Base-by-base conservation (phyloP, 53 echinoderm and acorn worm genomes). In the Hippasteria phrygiana region DNA sequence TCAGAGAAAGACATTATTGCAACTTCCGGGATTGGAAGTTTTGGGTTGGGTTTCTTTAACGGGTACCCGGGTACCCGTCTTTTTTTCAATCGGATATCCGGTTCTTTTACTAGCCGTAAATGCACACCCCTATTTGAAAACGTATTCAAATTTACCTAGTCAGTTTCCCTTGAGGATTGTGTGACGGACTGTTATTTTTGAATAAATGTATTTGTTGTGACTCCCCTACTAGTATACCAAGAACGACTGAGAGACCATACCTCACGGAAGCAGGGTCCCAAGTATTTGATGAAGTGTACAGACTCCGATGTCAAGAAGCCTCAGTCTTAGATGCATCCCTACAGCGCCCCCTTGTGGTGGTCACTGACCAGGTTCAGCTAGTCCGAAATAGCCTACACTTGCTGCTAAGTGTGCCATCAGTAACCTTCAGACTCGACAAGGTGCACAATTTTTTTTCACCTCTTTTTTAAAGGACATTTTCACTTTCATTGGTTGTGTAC, bases 231-330 rank as follows among this genome's bases (percentile, higher is more conserved):
- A 73, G 88, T 47, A 56, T 26, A 70, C 77, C 91, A 1, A 69
- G 71, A 10, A 70, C 81, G 6, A 93, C 91, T 16, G 93, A 95
- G 45, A 91, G 93, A 66, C 97, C 93, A 0, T 97, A 97, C 84
- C 91, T 97, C 5, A 90, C 93, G 28, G 95, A 97, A 72, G 94
- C 96, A 41, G 97, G 97, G 5, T 36, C 95, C 12, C 64, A 41
- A 62, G 89, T 89, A 24, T 92, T 96, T 43, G 94, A 94, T 74
- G 63, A 73, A 71, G 32, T 97, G 63, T 95, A 95, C 74, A 69
- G 89, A 51, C 59, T 97, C 35, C 78, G 95, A 84, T 92, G 92
- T 72, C 85, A 89, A 18, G 90, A 94, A 55, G 90, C 93, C 28
- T 74, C 92, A 3, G 88, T 92, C 45, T 17, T 97, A 18, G 93